Evolutionary conservation across 2,113 vertebrate genomes (phyloP), one percentile per base, ranked within the genome.

Genomic region (Pristiophorus japonicus): DNA sequence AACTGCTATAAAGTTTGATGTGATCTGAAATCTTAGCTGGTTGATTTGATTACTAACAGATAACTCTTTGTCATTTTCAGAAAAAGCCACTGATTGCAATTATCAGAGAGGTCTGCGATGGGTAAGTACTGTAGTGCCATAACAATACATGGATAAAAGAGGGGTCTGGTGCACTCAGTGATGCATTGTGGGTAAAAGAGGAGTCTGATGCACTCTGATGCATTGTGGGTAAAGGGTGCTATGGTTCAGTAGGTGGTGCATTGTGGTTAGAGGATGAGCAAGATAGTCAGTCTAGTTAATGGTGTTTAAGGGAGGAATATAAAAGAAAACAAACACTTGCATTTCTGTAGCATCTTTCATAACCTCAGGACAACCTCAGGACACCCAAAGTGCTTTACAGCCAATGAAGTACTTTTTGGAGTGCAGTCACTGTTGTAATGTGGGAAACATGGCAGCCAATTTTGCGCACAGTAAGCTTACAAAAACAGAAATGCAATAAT

Each of bases 101-200:
- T 96, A 98, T 99, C 97, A 98, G 99, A 96, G 99, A 99, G 96
- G 99, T 99, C 62, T 99, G 99, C 96, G 99, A 99, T 91, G 99
- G 99, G 99, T 99, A 97, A 98, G 99, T 97, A 42, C 66, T 22
- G 95, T 73, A 18, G 42, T 51, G n/a, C 55, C 87, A 92, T 14
- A 38, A 62, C 66, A 34, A 3, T 10, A 20, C 62, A 0, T 70
- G 42, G 11, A 1, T 73, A 70, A 47, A 27, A 70, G 45, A 0
- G 24, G 75, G 55, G 51, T 0, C 2, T 66, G 55, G 70, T 47
- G 42, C 7, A 62, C 27, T 51, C 22, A 27, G 20, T 22, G 24
- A 70, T 27, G 24, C 5, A 27, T 38, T 81, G 14, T 4, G 18
- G 78, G 42, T 45, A 81, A 45, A 42, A 1, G 67, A 2, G 0